A percentile compares a stretch with the other conserved stretches of the same genome.
These are phyloP conservation scores for Zonitis immaculata DNA, from an alignment of 2,888 invertebrate species.

Conservation along the genomic window DNA sequence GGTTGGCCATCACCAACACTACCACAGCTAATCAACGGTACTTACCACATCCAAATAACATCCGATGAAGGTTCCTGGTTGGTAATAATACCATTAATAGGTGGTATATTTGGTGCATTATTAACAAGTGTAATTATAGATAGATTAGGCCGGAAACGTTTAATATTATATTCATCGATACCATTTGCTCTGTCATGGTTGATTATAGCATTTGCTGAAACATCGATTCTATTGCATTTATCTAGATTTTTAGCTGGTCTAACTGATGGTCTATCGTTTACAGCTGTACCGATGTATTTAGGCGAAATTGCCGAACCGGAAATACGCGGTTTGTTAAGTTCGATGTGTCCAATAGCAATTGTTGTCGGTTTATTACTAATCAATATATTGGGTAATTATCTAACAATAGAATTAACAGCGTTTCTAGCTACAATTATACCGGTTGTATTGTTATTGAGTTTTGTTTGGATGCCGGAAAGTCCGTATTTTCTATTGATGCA, in stretches of 20 bases:
- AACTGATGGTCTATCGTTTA: slow-evolving; percentile 49
- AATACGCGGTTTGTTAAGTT: slow-evolving; percentile 56
- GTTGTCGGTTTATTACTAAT: slow-evolving; percentile 54
- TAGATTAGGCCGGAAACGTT: slow-evolving; percentile 59
- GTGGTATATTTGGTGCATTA: slow-evolving; percentile 59
- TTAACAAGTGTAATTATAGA: slow-evolving; percentile 62
- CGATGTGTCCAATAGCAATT: slow-evolving; percentile 56
- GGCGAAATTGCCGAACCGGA: slow-evolving; percentile 57
- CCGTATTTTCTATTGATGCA: slow-evolving; percentile 52
- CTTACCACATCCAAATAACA: slow-evolving; percentile 54
- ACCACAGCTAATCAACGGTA: slow-evolving; percentile 49
- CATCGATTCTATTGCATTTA: slow-evolving; percentile 53
- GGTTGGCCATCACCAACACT: slow-evolving; percentile 61
- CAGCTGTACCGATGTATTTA: slow-evolving; percentile 55
- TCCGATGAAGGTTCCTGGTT: slow-evolving; percentile 59
- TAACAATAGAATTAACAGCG: slow-evolving; percentile 52
- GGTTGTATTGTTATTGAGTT: slow-evolving; percentile 47
- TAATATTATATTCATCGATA: slow-evolving; percentile 57
- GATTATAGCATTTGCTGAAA: slow-evolving; percentile 56
- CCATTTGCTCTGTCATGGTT: slow-evolving; percentile 62
- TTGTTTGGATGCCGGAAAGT: slow-evolving; percentile 57
- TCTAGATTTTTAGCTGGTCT: slow-evolving; percentile 57
- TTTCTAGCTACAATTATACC: slow-evolving; percentile 49
- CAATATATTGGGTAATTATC: slow-evolving; percentile 48
- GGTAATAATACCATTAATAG: slow-evolving; percentile 61